These are phyloP conservation scores for Fulmarus glacialis DNA, from an alignment of 2,113 vertebrate genomes.

Conservation along the genomic window DNA sequence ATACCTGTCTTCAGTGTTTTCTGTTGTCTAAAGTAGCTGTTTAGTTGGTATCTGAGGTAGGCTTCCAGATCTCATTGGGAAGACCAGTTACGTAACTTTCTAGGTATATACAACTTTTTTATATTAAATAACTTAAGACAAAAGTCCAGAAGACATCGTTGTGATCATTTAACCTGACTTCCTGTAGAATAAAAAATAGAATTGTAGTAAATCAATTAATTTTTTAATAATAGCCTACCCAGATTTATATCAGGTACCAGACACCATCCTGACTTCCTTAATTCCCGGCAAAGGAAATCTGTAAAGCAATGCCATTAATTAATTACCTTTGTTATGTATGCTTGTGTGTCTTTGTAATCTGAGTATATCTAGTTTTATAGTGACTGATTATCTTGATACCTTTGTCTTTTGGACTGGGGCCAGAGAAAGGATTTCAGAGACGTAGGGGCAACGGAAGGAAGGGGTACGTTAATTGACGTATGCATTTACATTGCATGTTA, in stretches of 20 bases:
- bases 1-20: not conserved
- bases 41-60: not conserved
- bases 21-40: not conserved
- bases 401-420: not conserved
- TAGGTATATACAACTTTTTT: not conserved
- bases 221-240: not conserved
- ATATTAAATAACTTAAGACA: not conserved
- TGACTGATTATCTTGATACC: not conserved
- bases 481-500: not conserved
- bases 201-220: not conserved
- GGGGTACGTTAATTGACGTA: rapidly evolving
- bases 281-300: not conserved
- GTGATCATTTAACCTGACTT: not conserved
- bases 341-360: not conserved
- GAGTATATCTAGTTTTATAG: not conserved
- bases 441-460: not conserved
- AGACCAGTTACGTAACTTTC: not conserved
- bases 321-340: not conserved
- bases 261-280: not conserved
- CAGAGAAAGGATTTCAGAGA: not conserved
- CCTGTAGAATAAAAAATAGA: not conserved
- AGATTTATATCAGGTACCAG: not conserved
- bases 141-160: not conserved
- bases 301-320: not conserved
- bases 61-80: not conserved